Conservation (phyloP, 2,888 invertebrate genomes). For the Cheilosia pagana region DNA sequence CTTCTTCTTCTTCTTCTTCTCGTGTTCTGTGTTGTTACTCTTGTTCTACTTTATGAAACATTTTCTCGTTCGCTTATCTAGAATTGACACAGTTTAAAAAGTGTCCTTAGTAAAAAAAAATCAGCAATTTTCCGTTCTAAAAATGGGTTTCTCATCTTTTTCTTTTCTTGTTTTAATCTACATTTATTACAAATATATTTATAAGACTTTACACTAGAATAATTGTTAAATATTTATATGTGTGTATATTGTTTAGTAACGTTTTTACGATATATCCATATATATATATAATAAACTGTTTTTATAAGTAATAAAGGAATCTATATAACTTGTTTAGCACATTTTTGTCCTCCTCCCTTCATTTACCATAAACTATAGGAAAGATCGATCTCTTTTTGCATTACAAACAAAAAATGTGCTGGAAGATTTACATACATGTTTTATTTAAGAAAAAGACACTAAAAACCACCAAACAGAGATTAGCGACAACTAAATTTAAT, state of each 20-base stretch:
- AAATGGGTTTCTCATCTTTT: slow-evolving; percentile 35
- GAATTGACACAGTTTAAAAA: slow-evolving; percentile 35
- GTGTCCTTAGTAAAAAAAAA: slow-evolving; percentile 37
- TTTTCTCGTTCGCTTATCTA: slow-evolving; percentile 27
- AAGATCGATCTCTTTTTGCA: slow-evolving; percentile 10
- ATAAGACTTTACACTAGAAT: slow-evolving; percentile 72
- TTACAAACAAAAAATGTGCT: slow-evolving; percentile 44
- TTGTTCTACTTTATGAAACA: slow-evolving; percentile 23
- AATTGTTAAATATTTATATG: slow-evolving; percentile 66
- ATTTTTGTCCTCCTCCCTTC: slow-evolving; percentile 51
- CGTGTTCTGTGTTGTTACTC: slow-evolving; percentile 10
- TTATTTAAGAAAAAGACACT: neutral
- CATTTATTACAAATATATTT: slow-evolving; percentile 75
- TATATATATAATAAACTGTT: slow-evolving; percentile 55
- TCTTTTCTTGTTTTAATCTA: slow-evolving; percentile 42
- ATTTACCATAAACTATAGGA: slow-evolving; percentile 51
- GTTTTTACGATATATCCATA: slow-evolving; percentile 54
- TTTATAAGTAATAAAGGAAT: slow-evolving; percentile 57
- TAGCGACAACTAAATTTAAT: slow-evolving; percentile 32
- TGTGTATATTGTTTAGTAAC: slow-evolving; percentile 65
- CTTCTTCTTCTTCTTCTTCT: slow-evolving; percentile 31
- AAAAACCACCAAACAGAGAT: neutral
- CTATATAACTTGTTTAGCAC: slow-evolving; percentile 68
- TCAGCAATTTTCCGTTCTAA: slow-evolving; percentile 56
- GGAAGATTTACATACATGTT: slow-evolving; percentile 20